Base-by-base conservation (phyloP, 1,140 invertebrate genomes). In the Drosophila watanabei region DNA sequence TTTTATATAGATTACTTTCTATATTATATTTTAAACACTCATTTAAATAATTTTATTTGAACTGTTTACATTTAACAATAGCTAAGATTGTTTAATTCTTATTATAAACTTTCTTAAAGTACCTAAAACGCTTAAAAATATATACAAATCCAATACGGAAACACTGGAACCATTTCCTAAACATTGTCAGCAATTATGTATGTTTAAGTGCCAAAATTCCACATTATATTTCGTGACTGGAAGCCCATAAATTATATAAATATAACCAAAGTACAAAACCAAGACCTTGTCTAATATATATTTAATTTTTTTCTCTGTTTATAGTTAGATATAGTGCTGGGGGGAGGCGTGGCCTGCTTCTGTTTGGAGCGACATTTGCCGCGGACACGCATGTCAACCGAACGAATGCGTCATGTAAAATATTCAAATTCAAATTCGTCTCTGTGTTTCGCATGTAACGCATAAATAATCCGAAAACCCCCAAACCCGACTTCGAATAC, bases 381-480 rank as follows among this genome's bases (percentile, higher is more conserved):
- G 65, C 39, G 41, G 52, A 72, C 68, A 73, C 78, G 71, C 75
- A 70, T 82, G 86, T 85, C 75, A 71, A 46, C 37, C 30, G 13
- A 16, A 10, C 35, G 82, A 20, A 86, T 89, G 86, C 82, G 86
- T 90, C 86, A 90, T 89, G 82, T 73, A 57, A 65, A 69, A 70
- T 88, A 84, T 87, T 87, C 59, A 75, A 56, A 60, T 56, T 37
- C 33, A 75, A 56, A 60, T 56, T 37, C 33, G 18, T 37, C 52
- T 66, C 52, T 68, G 51, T 76, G 78, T 72, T 86, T 71, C 28
- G 71, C 70, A 76, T 90, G 86, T 86, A 89, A 90, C 86, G 86
- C 86, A 89, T 86, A 89, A 89, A 90, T 86, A 88, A 86, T 82
- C 73, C 51, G 69, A 57, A 39, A 57, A 75, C 52, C 57, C 61